A percentile compares a stretch with the other conserved stretches of the same genome.
These are phyloP conservation scores for Mustela lutreola DNA, from an alignment of 2,113 vertebrate genomes.

Conservation along the genomic window DNA sequence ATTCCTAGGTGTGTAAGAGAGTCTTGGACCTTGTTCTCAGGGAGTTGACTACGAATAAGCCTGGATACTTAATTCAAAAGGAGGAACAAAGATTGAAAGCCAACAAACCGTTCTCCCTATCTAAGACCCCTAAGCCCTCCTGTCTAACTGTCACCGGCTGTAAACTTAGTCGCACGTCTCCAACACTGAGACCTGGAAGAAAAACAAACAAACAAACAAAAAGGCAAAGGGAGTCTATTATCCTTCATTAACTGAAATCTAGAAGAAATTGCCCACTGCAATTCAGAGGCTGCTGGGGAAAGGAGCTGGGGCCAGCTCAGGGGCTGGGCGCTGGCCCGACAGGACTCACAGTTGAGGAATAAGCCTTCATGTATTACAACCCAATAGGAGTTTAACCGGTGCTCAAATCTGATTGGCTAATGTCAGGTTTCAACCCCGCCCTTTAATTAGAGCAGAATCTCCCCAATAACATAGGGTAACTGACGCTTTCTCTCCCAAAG, in stretches of 20 bases:
- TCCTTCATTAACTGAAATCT: not conserved
- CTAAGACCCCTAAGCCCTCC: not conserved
- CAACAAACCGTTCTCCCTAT: not conserved
- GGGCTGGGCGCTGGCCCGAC: not conserved
- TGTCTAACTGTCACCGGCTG: too few species aligned
- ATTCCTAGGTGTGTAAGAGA: not conserved
- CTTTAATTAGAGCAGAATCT: conserved; percentile 57
- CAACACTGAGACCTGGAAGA: not conserved
- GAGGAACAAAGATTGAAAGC: not conserved
- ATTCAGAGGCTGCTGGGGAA: conserved; percentile 4
- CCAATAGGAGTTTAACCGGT: not conserved
- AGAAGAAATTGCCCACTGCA: not conserved
- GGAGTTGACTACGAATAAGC: not conserved
- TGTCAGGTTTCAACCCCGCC: conserved; percentile 7
- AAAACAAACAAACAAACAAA: not conserved
- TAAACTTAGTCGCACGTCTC: not conserved
- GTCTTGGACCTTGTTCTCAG: not conserved
- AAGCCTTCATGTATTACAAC: not conserved
- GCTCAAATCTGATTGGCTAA: conserved; percentile 5
- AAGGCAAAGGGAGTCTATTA: not conserved
- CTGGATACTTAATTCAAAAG: conserved; percentile 34
- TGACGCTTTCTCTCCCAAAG: not conserved
- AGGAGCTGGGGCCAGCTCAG: not conserved
- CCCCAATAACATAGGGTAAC: not conserved
- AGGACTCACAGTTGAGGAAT: not conserved